Evolutionary conservation across 2,888 invertebrate species (phyloP), one percentile per base, ranked within the genome.

Genomic region (Litoditis marina): DNA sequence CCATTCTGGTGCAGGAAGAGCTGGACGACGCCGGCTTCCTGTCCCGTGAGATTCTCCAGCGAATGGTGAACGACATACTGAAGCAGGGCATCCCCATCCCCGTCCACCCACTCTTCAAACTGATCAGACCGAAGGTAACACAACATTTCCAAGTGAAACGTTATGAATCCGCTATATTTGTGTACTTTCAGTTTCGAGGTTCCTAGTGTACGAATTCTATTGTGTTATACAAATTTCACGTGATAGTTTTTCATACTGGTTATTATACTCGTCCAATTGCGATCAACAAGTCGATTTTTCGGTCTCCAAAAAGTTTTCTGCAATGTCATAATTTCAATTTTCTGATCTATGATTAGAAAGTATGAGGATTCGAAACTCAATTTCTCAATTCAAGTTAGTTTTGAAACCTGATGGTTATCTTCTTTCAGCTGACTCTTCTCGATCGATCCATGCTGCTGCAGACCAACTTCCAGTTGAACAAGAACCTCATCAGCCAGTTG

Each of bases 21-120:
- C 67, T 81, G 50, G 81, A 81, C 54, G 76, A 79, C 56, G 79
- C 81, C 27, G 79, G 77, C 6, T 74, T 80, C 51, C 56, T 81
- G 28, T 72, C 79, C 0, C 71, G 78, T 36, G 81, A 81, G 64
- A 82, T 81, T 28, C 68, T 81, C 13, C 71, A 71, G 47, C 27
- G 68, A 65, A 73, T 73, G 72, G 71, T 80, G 19, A 81, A 81
- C 62, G 81, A 81, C 53, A 77, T 81, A 58, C 68, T 81, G 22
- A 71, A 72, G 44, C 79, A 80, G 57, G 81, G 81, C 11, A 77
- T 81, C 54, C 77, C 80, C 34, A 81, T 81, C 62, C 81, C 81
- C 19, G 75, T 82, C 16, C 81, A 81, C 66, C 81, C 81, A 11
- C 73, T 81, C 7, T 78, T 81, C 72, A 76, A 74, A 56, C 64